Conservation (phyloP, 1,140 invertebrate species). For the Delia radicum region DNA sequence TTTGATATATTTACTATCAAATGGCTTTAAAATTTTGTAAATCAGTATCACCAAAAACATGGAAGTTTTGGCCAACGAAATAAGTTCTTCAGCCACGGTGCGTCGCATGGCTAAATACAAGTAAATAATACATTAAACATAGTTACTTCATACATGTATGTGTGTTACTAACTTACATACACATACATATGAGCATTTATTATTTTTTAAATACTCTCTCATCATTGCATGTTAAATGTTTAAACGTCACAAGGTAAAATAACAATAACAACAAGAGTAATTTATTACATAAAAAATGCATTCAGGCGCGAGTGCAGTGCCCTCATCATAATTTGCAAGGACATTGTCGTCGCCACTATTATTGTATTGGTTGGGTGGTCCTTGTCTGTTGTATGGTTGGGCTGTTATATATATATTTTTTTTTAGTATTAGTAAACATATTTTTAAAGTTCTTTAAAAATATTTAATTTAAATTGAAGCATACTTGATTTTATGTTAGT, state of each 20-base stretch:
- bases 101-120: too few species aligned
- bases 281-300: conserved; percentile 6
- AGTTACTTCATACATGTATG: too few species aligned
- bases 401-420: background rate
- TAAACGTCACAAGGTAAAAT: background rate
- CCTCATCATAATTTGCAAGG: background rate
- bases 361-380: background rate
- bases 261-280: background rate
- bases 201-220: background rate
- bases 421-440: background rate
- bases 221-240: background rate
- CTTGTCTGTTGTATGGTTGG: background rate
- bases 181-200: background rate
- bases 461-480: too few species aligned
- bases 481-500: too few species aligned
- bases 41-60: too few species aligned
- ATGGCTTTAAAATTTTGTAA: too few species aligned
- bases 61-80: too few species aligned
- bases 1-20: too few species aligned
- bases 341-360: background rate
- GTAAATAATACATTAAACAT: too few species aligned
- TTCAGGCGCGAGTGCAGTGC: conserved; percentile 14
- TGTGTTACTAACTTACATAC: background rate
- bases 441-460: background rate
- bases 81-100: too few species aligned